These are phyloP conservation scores for Enoplosus armatus DNA, from an alignment of 2,797 vertebrate genomes.

Conservation along the genomic window DNA sequence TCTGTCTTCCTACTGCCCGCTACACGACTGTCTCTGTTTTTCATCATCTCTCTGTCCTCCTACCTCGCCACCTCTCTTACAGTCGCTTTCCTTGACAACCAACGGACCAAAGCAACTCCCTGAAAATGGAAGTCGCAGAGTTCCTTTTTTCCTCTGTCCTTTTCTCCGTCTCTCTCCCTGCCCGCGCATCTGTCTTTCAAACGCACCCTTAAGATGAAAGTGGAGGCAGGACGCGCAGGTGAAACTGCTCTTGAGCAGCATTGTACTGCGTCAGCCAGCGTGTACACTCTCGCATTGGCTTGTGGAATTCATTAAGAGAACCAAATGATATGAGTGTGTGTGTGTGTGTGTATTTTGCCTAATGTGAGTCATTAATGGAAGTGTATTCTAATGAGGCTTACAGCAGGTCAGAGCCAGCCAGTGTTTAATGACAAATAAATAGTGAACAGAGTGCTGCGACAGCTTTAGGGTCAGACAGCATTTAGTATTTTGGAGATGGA, in stretches of 20 bases:
- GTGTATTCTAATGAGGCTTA: conserved; percentile 72
- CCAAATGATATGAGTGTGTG: conserved; percentile 26
- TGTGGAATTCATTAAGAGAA: conserved; percentile 41
- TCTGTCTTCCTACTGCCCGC: background rate
- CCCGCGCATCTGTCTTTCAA: conserved; percentile 21
- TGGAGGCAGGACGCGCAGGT: background rate
- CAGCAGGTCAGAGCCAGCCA: conserved; percentile 64
- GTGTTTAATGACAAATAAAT: conserved; percentile 75
- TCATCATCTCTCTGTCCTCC: conserved; percentile 4
- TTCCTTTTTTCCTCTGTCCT: background rate
- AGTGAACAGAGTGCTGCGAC: conserved; percentile 38
- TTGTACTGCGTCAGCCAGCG: conserved; percentile 7
- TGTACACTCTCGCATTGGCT: background rate
- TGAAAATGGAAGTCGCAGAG: background rate
- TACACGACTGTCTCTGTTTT: background rate
- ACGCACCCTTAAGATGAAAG: conserved; percentile 42
- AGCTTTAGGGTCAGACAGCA: conserved; percentile 49
- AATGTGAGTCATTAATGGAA: conserved; percentile 68
- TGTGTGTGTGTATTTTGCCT: conserved; percentile 20
- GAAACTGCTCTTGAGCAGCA: conserved; percentile 24
- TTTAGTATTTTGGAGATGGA: conserved; percentile 52
- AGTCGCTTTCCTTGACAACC: conserved; percentile 25
- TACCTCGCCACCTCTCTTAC: background rate
- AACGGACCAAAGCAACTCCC: conserved; percentile 8
- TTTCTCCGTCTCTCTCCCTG: background rate